These are phyloP conservation scores for Pocillopora meandrina DNA, from an alignment of 92 coral and sea anemone species.

Conservation along the genomic window DNA sequence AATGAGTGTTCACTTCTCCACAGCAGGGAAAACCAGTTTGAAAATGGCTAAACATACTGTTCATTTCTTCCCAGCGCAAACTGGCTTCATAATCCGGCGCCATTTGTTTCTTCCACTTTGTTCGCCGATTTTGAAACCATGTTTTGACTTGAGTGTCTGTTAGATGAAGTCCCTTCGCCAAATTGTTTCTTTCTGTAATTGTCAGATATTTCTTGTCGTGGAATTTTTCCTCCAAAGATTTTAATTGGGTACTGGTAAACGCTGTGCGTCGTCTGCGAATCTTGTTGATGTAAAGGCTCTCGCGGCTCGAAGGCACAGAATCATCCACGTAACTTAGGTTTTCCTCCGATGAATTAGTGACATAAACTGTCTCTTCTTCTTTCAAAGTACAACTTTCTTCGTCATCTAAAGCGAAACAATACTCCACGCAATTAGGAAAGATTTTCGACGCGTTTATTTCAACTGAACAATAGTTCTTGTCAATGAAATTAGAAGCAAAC, in stretches of 20 bases:
- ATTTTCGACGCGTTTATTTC: no score
- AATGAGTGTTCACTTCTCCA: constrained; percentile 48
- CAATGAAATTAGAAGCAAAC: no score
- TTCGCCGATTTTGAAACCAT: constrained; percentile 96
- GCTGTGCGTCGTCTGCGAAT: constrained; percentile 92
- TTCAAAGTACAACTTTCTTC: no score
- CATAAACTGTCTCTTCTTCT: no score
- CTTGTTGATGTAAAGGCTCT: constrained; percentile 64
- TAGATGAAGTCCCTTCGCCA: constrained; percentile 86
- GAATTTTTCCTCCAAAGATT: constrained; percentile 91
- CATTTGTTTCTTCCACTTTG: constrained; percentile 99
- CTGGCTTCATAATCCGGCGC: constrained; percentile 82
- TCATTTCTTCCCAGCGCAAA: constrained; percentile 70
- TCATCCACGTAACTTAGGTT: constrained; percentile 3
- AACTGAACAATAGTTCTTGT: no score
- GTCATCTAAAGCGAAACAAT: no score
- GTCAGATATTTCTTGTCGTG: constrained; percentile 98
- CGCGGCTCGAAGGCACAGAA: constrained; percentile 17
- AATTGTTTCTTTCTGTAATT: constrained; percentile 91
- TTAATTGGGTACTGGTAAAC: constrained; percentile 94
- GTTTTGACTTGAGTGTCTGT: constrained; percentile 98
- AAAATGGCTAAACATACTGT: constrained; percentile 45
- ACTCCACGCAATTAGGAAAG: no score
- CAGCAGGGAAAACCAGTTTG: constrained; percentile 45
- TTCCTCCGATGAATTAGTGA: neutral